Base-by-base conservation (phyloP, 1,140 invertebrate species). In the Carposina sasakii region DNA sequence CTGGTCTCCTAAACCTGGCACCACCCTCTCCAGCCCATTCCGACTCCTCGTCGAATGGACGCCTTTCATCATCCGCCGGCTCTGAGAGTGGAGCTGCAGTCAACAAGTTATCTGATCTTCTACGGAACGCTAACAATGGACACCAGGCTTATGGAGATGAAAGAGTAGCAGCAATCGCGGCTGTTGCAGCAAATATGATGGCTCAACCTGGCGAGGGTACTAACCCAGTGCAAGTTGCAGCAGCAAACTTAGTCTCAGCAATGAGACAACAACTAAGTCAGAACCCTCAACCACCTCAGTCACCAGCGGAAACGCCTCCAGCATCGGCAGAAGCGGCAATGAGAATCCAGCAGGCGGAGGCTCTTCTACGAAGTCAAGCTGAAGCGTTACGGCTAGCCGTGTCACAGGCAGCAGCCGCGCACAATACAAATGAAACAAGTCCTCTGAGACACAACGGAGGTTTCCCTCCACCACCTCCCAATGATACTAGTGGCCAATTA, bases 1-100 rank as follows among this genome's bases (percentile, higher is more conserved):
- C 89, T n/a, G 86, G 87, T 48, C 67, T 89, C 48, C 65, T 90
- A 58, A 84, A 86, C 77, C 54, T 88, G 52, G 83, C 88, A 2
- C 93, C 92, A 61, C 91, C 91, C 21, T 93, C 92, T 17, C 93
- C 93, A n/a, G 91, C 91, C 6, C 92, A 94, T 75, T 94, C 93
- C 23, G 93, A 94, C 72, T 92, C 91, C 60, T 93, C 92, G 21
- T 93, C 92, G 24, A 92, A 91, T 54, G 93, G 92, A 34, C 90
- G 92, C 28, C 87, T 92, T 39, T 88, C 93, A 9, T 93, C 92
- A 12, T 93, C 92, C 21, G 91, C 92, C 31, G 90, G 91, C 36
- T 93, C 92, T 33, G 92, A 94, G 85, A 88, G 87, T 54, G 89
- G 89, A 54, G 90, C 87, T 36, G 92, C 91, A 57, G 92, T 92